These are phyloP conservation scores for Leucopsar rothschildi DNA, from an alignment of 2,113 vertebrate genomes.

Conservation along the genomic window DNA sequence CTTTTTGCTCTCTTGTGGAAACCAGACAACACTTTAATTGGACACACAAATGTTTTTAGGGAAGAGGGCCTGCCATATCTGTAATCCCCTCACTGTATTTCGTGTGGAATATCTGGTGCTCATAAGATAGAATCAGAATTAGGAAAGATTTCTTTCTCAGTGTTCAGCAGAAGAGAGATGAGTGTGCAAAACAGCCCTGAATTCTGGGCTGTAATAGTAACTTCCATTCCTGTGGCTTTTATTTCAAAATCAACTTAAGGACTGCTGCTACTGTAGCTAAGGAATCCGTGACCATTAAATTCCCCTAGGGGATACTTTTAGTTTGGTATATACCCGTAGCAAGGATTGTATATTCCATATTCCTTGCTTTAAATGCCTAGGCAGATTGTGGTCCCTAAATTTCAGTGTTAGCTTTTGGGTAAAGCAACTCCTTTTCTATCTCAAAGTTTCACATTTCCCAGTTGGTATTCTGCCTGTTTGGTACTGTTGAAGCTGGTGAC, in stretches of 20 bases:
- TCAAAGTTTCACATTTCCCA: background rate
- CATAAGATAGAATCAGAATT: background rate
- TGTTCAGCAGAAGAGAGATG: background rate
- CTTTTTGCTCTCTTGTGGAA: background rate
- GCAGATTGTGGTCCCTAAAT: background rate
- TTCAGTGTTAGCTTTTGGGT: background rate
- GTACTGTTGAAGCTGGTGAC: background rate
- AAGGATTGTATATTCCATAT: background rate
- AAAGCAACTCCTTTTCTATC: background rate
- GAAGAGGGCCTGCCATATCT: background rate
- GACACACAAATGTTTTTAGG: background rate
- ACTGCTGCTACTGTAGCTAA: background rate
- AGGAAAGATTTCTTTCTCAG: background rate
- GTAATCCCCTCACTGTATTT: background rate
- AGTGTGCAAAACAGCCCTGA: background rate
- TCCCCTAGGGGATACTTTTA: background rate
- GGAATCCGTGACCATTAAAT: background rate
- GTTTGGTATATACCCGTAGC: background rate
- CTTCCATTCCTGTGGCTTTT: background rate
- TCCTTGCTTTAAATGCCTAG: background rate
- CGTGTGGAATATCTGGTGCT: background rate
- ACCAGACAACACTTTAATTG: background rate
- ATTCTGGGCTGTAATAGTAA: background rate
- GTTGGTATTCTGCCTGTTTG: rapidly evolving
- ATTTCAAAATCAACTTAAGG: background rate